Conservation (phyloP, 2,113 vertebrate genomes). For the Damaliscus lunatus region DNA sequence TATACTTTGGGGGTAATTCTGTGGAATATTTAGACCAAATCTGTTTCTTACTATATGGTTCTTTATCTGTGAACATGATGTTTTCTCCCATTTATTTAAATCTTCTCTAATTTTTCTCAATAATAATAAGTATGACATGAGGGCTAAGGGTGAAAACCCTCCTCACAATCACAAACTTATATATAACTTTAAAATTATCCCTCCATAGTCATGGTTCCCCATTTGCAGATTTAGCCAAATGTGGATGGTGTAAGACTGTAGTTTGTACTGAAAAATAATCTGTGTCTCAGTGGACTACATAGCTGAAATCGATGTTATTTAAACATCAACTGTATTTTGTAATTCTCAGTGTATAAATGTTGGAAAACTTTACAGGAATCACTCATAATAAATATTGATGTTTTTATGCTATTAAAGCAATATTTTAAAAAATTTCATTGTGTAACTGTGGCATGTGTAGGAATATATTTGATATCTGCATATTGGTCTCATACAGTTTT, state of each 20-base stretch:
- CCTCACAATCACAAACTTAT: neutral
- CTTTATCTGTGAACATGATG: neutral
- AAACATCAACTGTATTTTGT: neutral
- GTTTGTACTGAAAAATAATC: neutral
- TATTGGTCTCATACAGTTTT: neutral
- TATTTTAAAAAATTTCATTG: neutral
- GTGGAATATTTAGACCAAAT: neutral
- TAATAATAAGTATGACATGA: neutral
- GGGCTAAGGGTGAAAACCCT: neutral
- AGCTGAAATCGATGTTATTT: neutral
- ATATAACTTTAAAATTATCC: neutral
- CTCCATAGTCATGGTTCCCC: neutral
- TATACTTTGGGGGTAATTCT: neutral
- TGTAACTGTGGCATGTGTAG: neutral
- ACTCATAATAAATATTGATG: neutral
- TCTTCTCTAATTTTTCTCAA: neutral
- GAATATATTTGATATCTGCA: neutral
- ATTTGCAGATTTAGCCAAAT: neutral
- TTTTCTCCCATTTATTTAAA: neutral
- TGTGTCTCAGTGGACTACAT: neutral
- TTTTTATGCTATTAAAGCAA: neutral
- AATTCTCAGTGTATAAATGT: neutral
- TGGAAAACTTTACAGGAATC: neutral
- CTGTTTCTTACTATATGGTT: neutral
- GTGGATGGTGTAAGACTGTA: neutral